Percentiles rank a stretch among this genome's conserved stretches.
phyloP scores from a whole-genome alignment of 2,888 invertebrate genomes.

The Oligia fasciuncula region DNA sequence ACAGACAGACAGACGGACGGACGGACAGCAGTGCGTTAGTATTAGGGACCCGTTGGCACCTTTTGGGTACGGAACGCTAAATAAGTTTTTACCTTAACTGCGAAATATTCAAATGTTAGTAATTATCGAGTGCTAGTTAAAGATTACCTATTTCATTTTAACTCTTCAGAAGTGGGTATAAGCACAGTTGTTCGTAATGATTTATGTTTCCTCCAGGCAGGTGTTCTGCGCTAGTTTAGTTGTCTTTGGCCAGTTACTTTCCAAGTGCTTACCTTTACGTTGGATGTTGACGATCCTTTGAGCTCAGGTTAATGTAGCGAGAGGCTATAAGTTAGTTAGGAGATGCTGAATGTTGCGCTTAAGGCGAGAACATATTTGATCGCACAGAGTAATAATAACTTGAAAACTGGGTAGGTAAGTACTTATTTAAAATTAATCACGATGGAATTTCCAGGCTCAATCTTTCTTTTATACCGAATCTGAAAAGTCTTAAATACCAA shows the following conservation, averaged over 20 bases:
- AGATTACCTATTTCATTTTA: slow-evolving; percentile 47
- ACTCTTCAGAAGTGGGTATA: slow-evolving; percentile 35
- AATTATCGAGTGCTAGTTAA: slow-evolving; percentile 40
- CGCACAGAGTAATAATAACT: background rate
- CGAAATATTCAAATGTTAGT: slow-evolving; percentile 26
- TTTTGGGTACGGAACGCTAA: background rate
- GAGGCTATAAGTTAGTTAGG: slow-evolving; percentile 52
- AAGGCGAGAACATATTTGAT: slow-evolving; percentile 18
- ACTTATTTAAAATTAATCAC: too few relatives aligned
- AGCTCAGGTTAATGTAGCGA: slow-evolving; percentile 71
- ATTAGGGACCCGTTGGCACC: background rate
- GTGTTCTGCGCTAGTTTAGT: slow-evolving; percentile 55
- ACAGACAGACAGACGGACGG: background rate
- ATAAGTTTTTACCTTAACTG: slow-evolving; percentile 13
- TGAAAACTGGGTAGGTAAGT: background rate
- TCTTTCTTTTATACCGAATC: background rate
- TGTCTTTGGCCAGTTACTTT: slow-evolving; percentile 55
- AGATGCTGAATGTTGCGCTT: slow-evolving; percentile 32
- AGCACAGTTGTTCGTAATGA: slow-evolving; percentile 46
- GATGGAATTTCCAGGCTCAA: background rate
- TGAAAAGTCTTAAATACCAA: background rate
- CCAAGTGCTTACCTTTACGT: slow-evolving; percentile 60
- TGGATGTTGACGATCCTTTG: slow-evolving; percentile 65
- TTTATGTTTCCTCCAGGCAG: slow-evolving; percentile 65
- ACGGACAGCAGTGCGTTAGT: too few relatives aligned